phyloP scores from a whole-genome alignment of 2,113 vertebrate species.

The Mastomys coucha region DNA sequence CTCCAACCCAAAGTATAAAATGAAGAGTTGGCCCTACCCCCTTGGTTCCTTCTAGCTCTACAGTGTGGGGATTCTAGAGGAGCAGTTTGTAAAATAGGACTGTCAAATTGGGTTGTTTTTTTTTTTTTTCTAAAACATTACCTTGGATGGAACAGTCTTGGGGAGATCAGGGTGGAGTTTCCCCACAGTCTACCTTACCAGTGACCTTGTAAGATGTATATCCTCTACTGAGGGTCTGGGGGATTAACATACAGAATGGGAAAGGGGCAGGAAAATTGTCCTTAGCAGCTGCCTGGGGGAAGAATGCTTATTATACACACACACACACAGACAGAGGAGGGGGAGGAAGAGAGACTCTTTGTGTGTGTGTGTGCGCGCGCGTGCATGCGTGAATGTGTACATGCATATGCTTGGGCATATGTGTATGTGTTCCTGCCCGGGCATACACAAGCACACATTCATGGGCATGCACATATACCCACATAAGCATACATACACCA shows the following conservation, averaged over 20 bases:
- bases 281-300: background rate
- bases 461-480: background rate
- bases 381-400: no score
- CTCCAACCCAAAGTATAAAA: background rate
- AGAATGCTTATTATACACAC: no score
- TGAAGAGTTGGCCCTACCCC: background rate
- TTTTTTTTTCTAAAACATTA: background rate
- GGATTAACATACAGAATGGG: background rate
- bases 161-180: background rate
- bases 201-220: background rate
- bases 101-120: background rate
- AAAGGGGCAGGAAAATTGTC: background rate
- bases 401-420: background rate
- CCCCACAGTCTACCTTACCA: fast-evolving
- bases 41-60: background rate
- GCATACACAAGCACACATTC: no score
- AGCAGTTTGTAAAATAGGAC: background rate
- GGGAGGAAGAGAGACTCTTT: no score
- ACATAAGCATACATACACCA: background rate
- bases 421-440: background rate
- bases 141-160: background rate
- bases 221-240: background rate
- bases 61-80: background rate
- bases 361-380: no score
- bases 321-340: no score